These are phyloP conservation scores for Synanceia verrucosa DNA, from an alignment of 2,797 vertebrate species.

Conservation along the genomic window DNA sequence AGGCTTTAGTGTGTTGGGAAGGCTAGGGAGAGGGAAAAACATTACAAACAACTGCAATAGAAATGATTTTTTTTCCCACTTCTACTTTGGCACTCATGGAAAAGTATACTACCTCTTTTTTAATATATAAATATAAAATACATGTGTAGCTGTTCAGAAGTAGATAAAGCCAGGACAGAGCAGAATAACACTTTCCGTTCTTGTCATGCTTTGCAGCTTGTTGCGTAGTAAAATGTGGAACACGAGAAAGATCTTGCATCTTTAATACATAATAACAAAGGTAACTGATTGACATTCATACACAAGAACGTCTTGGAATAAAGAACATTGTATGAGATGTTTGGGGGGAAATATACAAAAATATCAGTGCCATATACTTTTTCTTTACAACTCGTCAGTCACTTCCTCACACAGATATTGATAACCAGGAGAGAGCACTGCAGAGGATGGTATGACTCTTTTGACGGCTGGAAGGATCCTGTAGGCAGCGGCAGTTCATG, in stretches of 20 bases:
- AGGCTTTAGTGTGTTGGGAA: constrained; percentile 51
- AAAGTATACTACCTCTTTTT: constrained; percentile 63
- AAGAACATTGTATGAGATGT: constrained; percentile 36
- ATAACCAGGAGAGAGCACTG: constrained; percentile 46
- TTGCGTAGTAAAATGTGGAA: constrained; percentile 46
- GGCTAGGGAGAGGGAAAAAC: constrained; percentile 27
- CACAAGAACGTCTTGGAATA: constrained; percentile 27
- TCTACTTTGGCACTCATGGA: constrained; percentile 82
- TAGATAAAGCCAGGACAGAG: constrained; percentile 60
- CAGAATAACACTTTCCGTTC: constrained; percentile 58
- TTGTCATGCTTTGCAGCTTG: constrained; percentile 64
- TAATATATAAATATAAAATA: constrained; percentile 71
- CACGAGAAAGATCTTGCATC: constrained; percentile 15
- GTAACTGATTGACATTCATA: constrained; percentile 55
- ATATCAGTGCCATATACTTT: constrained; percentile 31
- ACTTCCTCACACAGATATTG: constrained; percentile 30
- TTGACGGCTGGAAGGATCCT: constrained; percentile 51
- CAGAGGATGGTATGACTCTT: constrained; percentile 41
- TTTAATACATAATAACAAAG: constrained; percentile 43
- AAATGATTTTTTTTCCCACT: constrained; percentile 61
- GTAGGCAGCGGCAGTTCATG: constrained; percentile 51
- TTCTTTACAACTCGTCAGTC: constrained; percentile 32
- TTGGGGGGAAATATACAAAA: constrained; percentile 10
- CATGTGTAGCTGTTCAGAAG: constrained; percentile 67
- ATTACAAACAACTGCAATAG: constrained; percentile 56